These are phyloP conservation scores for Somateria mollissima DNA, from an alignment of 2,797 vertebrate genomes.

Conservation along the genomic window DNA sequence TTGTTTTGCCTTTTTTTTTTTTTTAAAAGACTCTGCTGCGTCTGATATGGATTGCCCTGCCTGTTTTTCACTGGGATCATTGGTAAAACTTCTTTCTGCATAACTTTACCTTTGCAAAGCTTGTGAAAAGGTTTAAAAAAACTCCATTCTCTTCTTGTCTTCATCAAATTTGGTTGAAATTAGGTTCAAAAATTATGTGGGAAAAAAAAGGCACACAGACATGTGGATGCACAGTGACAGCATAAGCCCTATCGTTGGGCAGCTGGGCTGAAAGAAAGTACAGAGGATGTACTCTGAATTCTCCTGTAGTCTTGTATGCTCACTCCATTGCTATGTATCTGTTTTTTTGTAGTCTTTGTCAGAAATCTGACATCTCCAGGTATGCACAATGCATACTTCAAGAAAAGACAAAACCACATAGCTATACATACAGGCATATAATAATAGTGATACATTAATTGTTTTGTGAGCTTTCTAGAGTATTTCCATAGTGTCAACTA, in stretches of 20 bases:
- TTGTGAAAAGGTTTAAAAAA: neutral
- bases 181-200: neutral
- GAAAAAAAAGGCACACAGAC: neutral
- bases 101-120: neutral
- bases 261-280: neutral
- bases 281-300: neutral
- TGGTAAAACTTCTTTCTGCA: neutral
- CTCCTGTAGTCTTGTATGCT: neutral
- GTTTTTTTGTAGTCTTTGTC: conserved; percentile 39
- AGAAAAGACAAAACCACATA: neutral
- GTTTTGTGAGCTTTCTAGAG: conserved; percentile 67
- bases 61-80: neutral
- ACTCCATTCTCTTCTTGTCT: neutral
- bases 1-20: neutral
- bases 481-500: conserved; percentile 66
- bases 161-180: neutral
- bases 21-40: neutral
- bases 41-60: neutral
- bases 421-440: neutral
- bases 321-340: neutral
- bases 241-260: neutral
- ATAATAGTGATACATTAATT: conserved; percentile 20
- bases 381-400: neutral
- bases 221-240: neutral
- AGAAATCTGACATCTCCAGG: neutral